A percentile compares a stretch with the other conserved stretches of the same genome.
Conservation (phyloP, 2,113 vertebrate genomes). For the Colistium nudipinnis region DNA sequence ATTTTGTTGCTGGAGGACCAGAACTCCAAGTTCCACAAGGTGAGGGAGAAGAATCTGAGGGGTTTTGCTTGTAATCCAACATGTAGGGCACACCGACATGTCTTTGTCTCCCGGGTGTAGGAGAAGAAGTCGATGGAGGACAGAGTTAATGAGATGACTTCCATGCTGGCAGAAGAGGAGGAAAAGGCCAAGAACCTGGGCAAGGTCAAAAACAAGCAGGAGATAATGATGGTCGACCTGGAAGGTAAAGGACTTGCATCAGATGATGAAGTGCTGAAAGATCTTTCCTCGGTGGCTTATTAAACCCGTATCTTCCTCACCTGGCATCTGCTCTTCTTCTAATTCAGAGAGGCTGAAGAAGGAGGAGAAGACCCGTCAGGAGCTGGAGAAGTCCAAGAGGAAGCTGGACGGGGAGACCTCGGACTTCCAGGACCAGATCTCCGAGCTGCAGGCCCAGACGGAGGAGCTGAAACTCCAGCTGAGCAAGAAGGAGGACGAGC, state of each 20-base stretch:
- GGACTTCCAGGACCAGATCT: slow-evolving; percentile 96
- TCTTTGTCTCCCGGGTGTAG: slow-evolving; percentile 65
- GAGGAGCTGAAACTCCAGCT: slow-evolving; percentile 94
- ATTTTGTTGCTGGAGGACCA: slow-evolving; percentile 96
- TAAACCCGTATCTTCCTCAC: neutral
- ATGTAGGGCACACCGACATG: too few species aligned
- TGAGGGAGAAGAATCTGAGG: slow-evolving; percentile 56
- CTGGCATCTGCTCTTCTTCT: neutral
- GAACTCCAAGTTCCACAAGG: slow-evolving; percentile 96
- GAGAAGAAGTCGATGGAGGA: slow-evolving; percentile 97
- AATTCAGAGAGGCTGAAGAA: slow-evolving; percentile 93
- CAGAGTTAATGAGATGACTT: slow-evolving; percentile 90
- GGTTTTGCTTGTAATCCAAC: neutral
- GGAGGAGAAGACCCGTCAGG: slow-evolving; percentile 97
- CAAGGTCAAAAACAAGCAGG: slow-evolving; percentile 97
- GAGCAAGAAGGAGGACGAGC: slow-evolving; percentile 96
- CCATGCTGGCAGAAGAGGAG: slow-evolving; percentile 92
- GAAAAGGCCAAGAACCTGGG: slow-evolving; percentile 97
- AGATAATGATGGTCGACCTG: slow-evolving; percentile 96
- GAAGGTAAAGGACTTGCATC: slow-evolving; percentile 84
- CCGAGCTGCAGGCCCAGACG: slow-evolving; percentile 92
- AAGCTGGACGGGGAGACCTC: slow-evolving; percentile 96
- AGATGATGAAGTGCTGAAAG: neutral
- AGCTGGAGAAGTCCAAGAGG: slow-evolving; percentile 96
- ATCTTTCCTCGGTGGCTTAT: neutral